These are phyloP conservation scores for Campylorhamphus procurvoides DNA, from an alignment of 2,113 vertebrate genomes.

Conservation along the genomic window DNA sequence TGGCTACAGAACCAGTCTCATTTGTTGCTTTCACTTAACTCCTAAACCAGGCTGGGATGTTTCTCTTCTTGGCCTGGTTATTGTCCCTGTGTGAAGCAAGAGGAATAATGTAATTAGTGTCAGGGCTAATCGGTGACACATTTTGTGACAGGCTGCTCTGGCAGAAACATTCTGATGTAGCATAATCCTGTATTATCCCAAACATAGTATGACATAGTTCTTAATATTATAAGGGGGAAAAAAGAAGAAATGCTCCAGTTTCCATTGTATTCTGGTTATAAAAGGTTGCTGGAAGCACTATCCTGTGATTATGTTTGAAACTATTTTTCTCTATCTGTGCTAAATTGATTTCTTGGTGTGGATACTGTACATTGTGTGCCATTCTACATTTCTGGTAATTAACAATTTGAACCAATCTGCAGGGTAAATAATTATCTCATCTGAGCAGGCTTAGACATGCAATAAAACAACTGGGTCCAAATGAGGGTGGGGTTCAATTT, in stretches of 20 bases:
- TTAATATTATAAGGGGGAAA: neutral
- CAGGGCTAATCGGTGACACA: neutral
- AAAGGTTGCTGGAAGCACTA: neutral
- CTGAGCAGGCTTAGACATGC: neutral
- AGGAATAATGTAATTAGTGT: neutral
- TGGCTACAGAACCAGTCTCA: neutral
- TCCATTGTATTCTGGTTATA: neutral
- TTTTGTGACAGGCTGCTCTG: neutral
- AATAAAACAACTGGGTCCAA: neutral
- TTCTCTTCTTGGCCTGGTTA: neutral
- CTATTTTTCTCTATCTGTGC: neutral
- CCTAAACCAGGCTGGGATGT: neutral
- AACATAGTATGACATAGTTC: neutral
- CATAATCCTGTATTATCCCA: neutral
- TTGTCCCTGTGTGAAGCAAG: neutral
- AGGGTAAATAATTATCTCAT: neutral
- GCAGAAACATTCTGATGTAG: neutral
- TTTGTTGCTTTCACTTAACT: constrained; percentile 16
- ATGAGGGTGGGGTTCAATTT: neutral
- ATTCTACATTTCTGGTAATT: neutral
- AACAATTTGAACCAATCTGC: neutral
- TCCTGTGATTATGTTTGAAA: neutral
- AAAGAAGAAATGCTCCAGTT: neutral
- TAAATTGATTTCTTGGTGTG: neutral
- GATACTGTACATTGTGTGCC: neutral